Conservation (phyloP, 2,888 invertebrate species). For the Orchestes rusci region DNA sequence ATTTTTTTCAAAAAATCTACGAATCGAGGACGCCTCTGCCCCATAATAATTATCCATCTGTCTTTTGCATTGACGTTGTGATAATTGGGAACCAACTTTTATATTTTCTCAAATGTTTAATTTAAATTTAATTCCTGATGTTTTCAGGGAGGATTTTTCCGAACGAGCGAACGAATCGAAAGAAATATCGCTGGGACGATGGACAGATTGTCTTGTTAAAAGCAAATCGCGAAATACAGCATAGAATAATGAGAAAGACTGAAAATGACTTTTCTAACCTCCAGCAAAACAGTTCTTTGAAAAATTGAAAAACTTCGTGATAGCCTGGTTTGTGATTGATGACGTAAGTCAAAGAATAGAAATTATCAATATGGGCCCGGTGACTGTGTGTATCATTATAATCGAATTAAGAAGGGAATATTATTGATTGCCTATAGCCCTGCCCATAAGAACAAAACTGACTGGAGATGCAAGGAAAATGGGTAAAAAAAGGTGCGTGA, state of each 20-base stretch:
- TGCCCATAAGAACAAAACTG: slow-evolving; percentile 16
- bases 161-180: slow-evolving; percentile 17
- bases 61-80: slow-evolving; percentile 41
- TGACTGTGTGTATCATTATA: slow-evolving; percentile 26
- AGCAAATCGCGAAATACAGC: too few relatives aligned
- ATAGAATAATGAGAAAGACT: too few relatives aligned
- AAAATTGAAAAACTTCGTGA: slow-evolving; percentile 20
- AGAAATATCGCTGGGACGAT: slow-evolving; percentile 20
- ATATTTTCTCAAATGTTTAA: slow-evolving; percentile 37
- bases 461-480: slow-evolving; percentile 18
- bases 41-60: slow-evolving; percentile 25
- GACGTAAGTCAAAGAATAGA: slow-evolving; percentile 20
- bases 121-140: slow-evolving; percentile 40
- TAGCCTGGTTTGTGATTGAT: slow-evolving; percentile 23
- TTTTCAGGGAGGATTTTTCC: slow-evolving; percentile 18
- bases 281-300: too few relatives aligned
- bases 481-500: slow-evolving; percentile 17
- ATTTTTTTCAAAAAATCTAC: too few relatives aligned
- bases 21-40: too few relatives aligned
- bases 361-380: slow-evolving; percentile 25
- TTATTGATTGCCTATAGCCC: slow-evolving; percentile 26
- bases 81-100: slow-evolving; percentile 42
- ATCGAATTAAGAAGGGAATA: slow-evolving; percentile 24
- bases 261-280: too few relatives aligned
- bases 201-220: slow-evolving; percentile 27